Conservation (phyloP, 92 coral and sea anemone genomes). For the Phenganax marumi region DNA sequence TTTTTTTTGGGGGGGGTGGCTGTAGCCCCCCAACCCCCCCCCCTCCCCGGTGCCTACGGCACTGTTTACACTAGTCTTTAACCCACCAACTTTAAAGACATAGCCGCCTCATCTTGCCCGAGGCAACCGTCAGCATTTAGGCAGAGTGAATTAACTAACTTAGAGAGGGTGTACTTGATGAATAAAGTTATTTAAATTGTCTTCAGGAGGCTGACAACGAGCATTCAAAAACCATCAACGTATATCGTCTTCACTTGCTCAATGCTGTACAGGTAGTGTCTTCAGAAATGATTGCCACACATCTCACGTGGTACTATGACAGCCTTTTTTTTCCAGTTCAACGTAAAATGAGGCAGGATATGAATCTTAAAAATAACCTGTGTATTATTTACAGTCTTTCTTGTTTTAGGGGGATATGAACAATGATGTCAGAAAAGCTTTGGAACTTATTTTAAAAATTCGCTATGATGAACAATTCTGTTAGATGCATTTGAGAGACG, state of each 20-base stretch:
- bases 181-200: not conserved
- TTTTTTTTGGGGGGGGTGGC: too few species aligned
- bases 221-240: conserved; percentile 60
- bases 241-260: conserved; percentile 84
- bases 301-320: not conserved
- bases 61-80: too few species aligned
- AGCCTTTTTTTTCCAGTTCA: not conserved
- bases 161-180: too few species aligned
- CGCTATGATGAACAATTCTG: conserved; percentile 94
- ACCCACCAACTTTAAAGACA: too few species aligned
- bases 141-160: too few species aligned
- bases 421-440: conserved; percentile 70
- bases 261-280: conserved; percentile 74
- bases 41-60: too few species aligned
- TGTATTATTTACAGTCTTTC: not conserved
- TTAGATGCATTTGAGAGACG: conserved; percentile 11
- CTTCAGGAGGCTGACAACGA: conserved; percentile 65
- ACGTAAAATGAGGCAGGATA: not conserved
- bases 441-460: conserved; percentile 65
- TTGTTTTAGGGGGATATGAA: conserved; percentile 75
- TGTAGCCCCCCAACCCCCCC: too few species aligned
- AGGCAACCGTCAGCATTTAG: too few species aligned
- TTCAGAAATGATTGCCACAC: not conserved
- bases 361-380: not conserved
- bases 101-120: too few species aligned